Percentiles rank a stretch among this genome's conserved stretches.
phyloP scores from a whole-genome alignment of 2,888 invertebrate genomes.

The Pemphredon lugubris region DNA sequence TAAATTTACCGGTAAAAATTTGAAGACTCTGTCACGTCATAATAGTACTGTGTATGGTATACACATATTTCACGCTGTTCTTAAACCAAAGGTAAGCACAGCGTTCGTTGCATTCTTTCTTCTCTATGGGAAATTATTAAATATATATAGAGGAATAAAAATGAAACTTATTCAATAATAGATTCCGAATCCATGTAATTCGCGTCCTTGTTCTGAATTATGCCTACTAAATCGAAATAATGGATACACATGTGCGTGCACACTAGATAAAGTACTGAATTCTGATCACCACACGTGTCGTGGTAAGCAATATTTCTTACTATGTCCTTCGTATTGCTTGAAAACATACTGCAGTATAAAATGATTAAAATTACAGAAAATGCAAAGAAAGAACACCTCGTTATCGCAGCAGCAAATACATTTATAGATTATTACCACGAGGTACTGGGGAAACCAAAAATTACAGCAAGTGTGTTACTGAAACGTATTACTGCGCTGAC shows the following conservation, averaged over 20 bases:
- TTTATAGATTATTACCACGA: constrained; percentile 86
- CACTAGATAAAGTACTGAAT: constrained; percentile 86
- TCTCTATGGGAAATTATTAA: no score
- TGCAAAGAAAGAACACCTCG: constrained; percentile 81
- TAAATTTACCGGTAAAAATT: constrained; percentile 88
- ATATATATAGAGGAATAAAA: no score
- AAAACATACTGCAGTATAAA: neutral
- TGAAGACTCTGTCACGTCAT: constrained; percentile 83
- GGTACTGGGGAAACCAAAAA: constrained; percentile 85
- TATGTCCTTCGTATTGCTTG: neutral
- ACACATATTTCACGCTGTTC: constrained; percentile 88
- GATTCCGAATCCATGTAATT: constrained; percentile 84
- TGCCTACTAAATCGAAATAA: constrained; percentile 86
- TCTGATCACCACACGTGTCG: constrained; percentile 83
- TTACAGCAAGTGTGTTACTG: constrained; percentile 77
- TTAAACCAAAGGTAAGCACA: constrained; percentile 82
- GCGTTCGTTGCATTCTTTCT: neutral
- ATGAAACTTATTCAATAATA: constrained; percentile 34
- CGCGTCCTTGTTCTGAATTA: constrained; percentile 87
- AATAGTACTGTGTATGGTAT: constrained; percentile 84
- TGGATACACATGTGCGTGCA: constrained; percentile 88
- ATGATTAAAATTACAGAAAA: constrained; percentile 72
- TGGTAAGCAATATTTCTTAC: constrained; percentile 73
- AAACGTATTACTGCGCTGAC: constrained; percentile 86
- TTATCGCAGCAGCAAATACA: constrained; percentile 83